Conservation (phyloP, 2,113 vertebrate genomes). For the Rattus rattus region DNA sequence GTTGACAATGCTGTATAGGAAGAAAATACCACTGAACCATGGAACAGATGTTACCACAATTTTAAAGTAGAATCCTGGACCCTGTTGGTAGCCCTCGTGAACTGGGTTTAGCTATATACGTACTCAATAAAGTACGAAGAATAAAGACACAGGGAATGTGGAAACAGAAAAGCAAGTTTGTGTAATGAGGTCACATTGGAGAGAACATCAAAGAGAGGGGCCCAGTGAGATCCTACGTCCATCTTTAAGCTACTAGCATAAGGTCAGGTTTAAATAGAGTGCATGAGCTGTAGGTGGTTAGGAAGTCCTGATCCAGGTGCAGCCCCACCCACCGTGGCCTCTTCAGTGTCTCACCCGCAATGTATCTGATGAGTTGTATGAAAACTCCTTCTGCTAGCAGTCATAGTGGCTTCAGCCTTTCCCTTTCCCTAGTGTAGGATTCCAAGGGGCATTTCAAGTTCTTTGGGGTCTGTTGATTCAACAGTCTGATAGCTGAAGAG, state of each 20-base stretch:
- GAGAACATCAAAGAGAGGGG: neutral
- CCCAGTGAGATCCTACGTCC: neutral
- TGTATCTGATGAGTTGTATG: neutral
- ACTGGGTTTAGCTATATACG: too few relatives aligned
- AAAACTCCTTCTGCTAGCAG: too few relatives aligned
- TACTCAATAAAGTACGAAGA: neutral
- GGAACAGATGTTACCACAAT: neutral
- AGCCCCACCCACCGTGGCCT: neutral
- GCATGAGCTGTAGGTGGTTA: fast-evolving
- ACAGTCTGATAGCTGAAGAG: too few relatives aligned
- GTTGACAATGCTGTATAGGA: neutral
- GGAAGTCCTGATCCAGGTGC: neutral
- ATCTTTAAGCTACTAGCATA: neutral
- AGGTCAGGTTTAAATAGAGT: neutral
- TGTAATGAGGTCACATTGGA: too few relatives aligned
- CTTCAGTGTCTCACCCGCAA: neutral
- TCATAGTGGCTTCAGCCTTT: neutral
- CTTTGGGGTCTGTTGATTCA: neutral
- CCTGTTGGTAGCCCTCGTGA: neutral
- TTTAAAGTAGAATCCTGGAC: neutral
- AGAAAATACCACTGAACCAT: neutral
- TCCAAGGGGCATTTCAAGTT: neutral
- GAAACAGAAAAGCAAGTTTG: neutral
- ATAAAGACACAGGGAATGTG: neutral
- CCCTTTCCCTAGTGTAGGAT: neutral